Percentiles rank a stretch among this genome's conserved stretches.
Evolutionary conservation across 2,113 vertebrate genomes (phyloP).

Genomic region (Antechinus stuartii): DNA sequence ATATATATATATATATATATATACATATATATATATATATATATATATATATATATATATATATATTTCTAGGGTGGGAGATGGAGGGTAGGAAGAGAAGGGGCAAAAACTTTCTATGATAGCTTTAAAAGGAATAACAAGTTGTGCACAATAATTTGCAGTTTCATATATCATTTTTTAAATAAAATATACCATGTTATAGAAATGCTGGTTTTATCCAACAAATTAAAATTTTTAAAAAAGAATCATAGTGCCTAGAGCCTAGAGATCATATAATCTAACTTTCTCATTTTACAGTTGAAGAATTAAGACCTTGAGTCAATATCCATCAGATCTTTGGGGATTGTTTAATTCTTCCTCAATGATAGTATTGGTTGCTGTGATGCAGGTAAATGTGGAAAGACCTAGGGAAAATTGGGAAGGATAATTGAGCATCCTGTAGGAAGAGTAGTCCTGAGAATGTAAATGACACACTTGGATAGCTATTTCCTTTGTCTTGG

Average conservation of each 20-base stretch:
- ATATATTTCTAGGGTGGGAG: no score
- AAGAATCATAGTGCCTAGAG: background rate
- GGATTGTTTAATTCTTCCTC: background rate
- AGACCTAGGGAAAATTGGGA: background rate
- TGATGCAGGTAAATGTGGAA: background rate
- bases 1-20: no score
- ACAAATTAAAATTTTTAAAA: no score
- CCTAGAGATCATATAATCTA: background rate
- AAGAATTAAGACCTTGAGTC: background rate
- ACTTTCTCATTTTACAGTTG: background rate
- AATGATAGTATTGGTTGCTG: background rate
- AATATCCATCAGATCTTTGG: background rate
- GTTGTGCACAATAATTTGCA: no score
- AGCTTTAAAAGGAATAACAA: no score
- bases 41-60: no score
- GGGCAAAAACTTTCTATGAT: no score
- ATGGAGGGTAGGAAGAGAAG: no score
- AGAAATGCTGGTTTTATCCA: no score
- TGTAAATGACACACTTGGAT: background rate
- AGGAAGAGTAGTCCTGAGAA: background rate
- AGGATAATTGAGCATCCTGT: background rate
- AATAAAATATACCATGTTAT: no score
- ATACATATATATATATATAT: no score
- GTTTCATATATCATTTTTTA: no score
- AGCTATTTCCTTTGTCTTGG: background rate